These are phyloP conservation scores for Callosobruchus maculatus DNA, from an alignment of 2,888 invertebrate genomes.

Conservation along the genomic window DNA sequence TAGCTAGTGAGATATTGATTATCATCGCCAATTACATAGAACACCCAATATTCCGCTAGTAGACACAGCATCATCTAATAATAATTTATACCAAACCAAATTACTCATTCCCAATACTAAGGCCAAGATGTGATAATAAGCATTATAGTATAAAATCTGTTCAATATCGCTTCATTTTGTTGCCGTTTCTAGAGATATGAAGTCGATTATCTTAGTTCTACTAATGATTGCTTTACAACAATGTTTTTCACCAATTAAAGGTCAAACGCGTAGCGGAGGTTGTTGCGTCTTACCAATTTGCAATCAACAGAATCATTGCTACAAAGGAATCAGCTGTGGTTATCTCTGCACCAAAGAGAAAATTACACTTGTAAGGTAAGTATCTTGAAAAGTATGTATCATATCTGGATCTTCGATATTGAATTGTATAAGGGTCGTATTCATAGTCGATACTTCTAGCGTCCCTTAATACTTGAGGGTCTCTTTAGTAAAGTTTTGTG, in stretches of 20 bases:
- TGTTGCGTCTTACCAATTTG: conserved; percentile 24
- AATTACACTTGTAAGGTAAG: conserved; percentile 3
- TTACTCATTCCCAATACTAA: too few relatives aligned
- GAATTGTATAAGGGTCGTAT: not conserved
- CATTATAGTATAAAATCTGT: not conserved
- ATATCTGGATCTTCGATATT: too few relatives aligned
- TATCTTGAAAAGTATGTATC: not conserved
- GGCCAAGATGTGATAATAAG: not conserved
- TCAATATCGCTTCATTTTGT: too few relatives aligned
- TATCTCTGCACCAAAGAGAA: conserved; percentile 6
- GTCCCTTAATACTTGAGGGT: too few relatives aligned
- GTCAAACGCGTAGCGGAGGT: conserved; percentile 1
- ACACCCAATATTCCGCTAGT: too few relatives aligned
- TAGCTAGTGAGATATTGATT: too few relatives aligned
- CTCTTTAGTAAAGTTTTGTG: too few relatives aligned
- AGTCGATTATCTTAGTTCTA: not conserved
- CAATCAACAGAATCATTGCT: conserved; percentile 11
- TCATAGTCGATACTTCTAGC: too few relatives aligned
- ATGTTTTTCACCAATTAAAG: not conserved
- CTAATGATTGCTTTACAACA: not conserved
- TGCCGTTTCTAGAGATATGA: too few relatives aligned
- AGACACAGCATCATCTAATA: too few relatives aligned
- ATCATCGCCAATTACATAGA: too few relatives aligned
- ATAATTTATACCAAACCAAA: too few relatives aligned
- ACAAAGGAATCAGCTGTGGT: conserved; percentile 18